Evolutionary conservation across 2,888 invertebrate genomes (phyloP).

Genomic region (Oscheius sp.): DNA sequence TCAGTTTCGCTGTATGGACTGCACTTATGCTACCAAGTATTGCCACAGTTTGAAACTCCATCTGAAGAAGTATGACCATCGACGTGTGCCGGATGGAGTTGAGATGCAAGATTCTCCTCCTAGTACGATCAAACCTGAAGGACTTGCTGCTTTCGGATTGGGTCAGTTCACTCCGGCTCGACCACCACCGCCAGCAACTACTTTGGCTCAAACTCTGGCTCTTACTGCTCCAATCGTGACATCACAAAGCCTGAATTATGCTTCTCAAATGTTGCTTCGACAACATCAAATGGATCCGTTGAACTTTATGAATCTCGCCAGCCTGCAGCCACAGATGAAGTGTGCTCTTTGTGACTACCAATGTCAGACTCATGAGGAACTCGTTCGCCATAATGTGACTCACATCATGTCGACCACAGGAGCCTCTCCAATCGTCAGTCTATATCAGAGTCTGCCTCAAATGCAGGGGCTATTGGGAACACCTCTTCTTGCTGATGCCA

Average conservation of each 20-base stretch:
- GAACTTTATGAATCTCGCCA: constrained; percentile 19
- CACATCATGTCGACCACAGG: constrained; percentile 43
- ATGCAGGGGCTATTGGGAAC: constrained; percentile 34
- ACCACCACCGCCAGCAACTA: constrained; percentile 27
- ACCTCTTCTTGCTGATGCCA: not conserved
- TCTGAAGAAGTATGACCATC: constrained; percentile 88
- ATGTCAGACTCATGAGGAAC: constrained; percentile 49
- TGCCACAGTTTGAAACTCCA: constrained; percentile 96
- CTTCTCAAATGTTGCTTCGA: constrained; percentile 48
- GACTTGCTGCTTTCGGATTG: not conserved
- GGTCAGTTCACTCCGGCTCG: constrained; percentile 13
- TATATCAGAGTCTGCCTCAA: constrained; percentile 31
- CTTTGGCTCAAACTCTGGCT: constrained; percentile 37
- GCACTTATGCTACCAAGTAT: constrained; percentile 95
- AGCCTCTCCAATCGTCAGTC: constrained; percentile 20
- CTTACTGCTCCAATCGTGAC: constrained; percentile 42
- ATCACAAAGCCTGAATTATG: constrained; percentile 45
- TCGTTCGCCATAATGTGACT: constrained; percentile 58
- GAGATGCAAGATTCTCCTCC: constrained; percentile 77
- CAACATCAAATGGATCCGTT: constrained; percentile 42
- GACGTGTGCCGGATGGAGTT: constrained; percentile 84
- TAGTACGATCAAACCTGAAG: constrained; percentile 6
- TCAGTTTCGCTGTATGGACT: constrained; percentile 84
- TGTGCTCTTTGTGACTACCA: constrained; percentile 52
- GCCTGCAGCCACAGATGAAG: constrained; percentile 33